Evolutionary conservation across 2,888 invertebrate genomes (phyloP).

Genomic region (Sinelater perroti): DNA sequence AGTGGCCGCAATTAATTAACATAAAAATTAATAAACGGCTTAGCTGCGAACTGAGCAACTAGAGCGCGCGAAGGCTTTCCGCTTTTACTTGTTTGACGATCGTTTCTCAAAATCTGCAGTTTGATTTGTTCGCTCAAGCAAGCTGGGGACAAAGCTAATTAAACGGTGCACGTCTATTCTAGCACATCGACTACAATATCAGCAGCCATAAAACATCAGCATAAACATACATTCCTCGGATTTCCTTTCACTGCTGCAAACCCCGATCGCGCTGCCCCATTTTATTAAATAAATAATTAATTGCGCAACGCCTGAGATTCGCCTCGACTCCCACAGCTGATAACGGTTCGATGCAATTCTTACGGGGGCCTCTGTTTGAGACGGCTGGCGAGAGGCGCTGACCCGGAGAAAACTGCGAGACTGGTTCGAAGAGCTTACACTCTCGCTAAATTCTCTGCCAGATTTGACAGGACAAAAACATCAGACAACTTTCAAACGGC

Average conservation of each 20-base stretch:
- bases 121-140: neutral
- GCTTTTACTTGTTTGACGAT: slow-evolving; percentile 1
- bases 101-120: neutral
- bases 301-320: neutral
- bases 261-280: neutral
- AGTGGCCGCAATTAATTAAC: slow-evolving; percentile 5
- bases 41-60: neutral
- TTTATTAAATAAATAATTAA: slow-evolving; percentile 5
- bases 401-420: too few species aligned
- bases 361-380: too few species aligned
- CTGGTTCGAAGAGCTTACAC: too few species aligned
- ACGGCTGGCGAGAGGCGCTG: too few species aligned
- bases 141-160: neutral
- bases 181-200: neutral
- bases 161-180: too few species aligned
- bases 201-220: neutral
- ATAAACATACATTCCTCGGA: neutral
- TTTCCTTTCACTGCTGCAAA: slow-evolving; percentile 13
- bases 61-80: slow-evolving; percentile 4
- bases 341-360: too few species aligned
- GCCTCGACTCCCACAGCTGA: too few species aligned
- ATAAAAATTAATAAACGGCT: slow-evolving; percentile 3
- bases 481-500: too few species aligned
- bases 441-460: too few species aligned
- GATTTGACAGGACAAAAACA: too few species aligned